phyloP scores from a whole-genome alignment of 1,140 invertebrate species.

The Tribolium castaneum region DNA sequence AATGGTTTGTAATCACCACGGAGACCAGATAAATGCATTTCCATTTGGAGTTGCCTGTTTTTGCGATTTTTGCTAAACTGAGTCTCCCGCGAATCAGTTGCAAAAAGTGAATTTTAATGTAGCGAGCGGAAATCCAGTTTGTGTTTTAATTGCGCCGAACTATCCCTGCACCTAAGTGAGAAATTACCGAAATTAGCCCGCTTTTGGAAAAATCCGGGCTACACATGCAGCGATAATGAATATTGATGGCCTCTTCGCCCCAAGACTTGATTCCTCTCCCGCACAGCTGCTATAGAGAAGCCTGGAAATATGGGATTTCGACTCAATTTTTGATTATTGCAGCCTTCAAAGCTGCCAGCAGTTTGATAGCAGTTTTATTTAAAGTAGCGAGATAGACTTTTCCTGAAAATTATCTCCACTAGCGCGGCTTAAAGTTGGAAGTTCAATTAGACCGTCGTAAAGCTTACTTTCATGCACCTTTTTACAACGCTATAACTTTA shows the following conservation, averaged over 20 bases:
- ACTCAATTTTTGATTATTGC: neutral
- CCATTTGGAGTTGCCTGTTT: conserved; percentile 15
- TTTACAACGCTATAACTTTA: conserved; percentile 38
- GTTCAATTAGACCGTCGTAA: conserved; percentile 37
- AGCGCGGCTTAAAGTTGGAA: conserved; percentile 5
- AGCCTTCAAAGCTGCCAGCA: too few species aligned
- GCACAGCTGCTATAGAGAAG: neutral
- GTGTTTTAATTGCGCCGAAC: neutral
- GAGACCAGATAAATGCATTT: conserved; percentile 30
- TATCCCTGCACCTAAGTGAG: neutral
- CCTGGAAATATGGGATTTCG: neutral
- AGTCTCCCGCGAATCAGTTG: neutral
- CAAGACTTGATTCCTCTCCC: neutral
- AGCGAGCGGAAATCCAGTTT: neutral
- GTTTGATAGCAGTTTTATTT: neutral
- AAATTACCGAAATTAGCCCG: neutral
- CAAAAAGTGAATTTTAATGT: conserved; percentile 28
- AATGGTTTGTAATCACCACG: conserved; percentile 25
- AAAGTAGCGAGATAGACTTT: neutral
- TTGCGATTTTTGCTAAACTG: conserved; percentile 18
- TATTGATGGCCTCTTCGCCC: too few species aligned
- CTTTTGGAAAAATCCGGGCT: neutral
- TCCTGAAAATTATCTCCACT: conserved; percentile 7
- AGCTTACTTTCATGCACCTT: conserved; percentile 38
- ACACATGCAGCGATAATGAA: too few species aligned